These are phyloP conservation scores for Emmelina monodactyla DNA, from an alignment of 2,888 invertebrate genomes.

Conservation along the genomic window DNA sequence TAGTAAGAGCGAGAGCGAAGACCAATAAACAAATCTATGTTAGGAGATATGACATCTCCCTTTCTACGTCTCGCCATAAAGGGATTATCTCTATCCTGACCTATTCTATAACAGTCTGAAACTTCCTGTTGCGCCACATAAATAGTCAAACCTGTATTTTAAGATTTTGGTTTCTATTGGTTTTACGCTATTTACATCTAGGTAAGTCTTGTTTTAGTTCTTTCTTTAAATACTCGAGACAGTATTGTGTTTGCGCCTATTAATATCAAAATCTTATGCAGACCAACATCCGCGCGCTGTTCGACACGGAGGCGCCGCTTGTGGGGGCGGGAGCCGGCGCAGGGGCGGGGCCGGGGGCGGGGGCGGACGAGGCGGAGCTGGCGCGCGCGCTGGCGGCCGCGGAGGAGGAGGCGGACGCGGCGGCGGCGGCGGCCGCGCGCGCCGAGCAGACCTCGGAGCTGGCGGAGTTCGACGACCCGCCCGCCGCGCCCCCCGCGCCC, in stretches of 20 bases:
- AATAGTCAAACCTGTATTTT: no score
- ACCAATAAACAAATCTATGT: no score
- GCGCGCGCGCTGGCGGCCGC: constrained; percentile 89
- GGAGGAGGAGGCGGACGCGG: constrained; percentile 95
- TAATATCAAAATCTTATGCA: background rate
- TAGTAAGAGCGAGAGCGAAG: no score
- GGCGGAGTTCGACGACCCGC: constrained; percentile 93
- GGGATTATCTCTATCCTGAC: no score
- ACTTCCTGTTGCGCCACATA: no score
- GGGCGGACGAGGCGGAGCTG: constrained; percentile 53
- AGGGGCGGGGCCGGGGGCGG: constrained; percentile 60
- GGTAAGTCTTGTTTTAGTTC: background rate
- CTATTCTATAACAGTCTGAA: no score
- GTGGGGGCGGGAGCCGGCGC: no score
- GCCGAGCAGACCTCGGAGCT: constrained; percentile 90
- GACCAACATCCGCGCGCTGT: background rate
- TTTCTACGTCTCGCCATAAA: no score
- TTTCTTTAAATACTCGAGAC: background rate
- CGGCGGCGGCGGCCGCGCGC: constrained; percentile 87
- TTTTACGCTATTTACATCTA: background rate
- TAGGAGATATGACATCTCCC: no score
- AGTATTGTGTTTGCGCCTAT: background rate
- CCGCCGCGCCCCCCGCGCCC: constrained; percentile 51
- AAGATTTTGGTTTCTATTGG: background rate
- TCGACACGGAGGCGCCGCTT: background rate